These are phyloP conservation scores for Rhincodon typus DNA, from an alignment of 2,797 vertebrate genomes.

Conservation along the genomic window DNA sequence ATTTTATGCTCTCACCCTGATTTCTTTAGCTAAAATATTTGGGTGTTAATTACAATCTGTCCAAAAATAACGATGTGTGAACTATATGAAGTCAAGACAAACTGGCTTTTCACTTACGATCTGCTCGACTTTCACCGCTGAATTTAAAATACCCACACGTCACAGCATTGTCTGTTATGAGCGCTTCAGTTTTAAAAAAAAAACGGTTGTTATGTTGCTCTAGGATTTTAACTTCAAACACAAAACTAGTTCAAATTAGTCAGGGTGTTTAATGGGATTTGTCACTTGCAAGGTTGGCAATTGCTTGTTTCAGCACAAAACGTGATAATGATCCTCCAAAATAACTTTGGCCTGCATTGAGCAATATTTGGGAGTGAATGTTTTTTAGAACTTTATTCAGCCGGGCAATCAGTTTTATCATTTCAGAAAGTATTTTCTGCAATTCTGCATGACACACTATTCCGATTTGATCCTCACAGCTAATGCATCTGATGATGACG, in stretches of 20 bases:
- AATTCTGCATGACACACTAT: neutral
- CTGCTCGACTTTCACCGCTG: neutral
- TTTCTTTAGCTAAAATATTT: neutral
- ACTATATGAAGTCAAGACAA: conserved; percentile 9
- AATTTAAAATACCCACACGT: neutral
- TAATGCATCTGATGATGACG: conserved; percentile 35
- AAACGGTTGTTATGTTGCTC: neutral
- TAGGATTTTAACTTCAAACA: neutral
- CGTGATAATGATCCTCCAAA: neutral
- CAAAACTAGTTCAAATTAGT: neutral
- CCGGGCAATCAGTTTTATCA: conserved; percentile 19
- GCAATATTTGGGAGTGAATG: neutral
- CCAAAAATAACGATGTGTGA: conserved; percentile 12
- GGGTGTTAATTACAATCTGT: neutral
- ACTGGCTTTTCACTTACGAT: neutral
- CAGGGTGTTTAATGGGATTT: neutral
- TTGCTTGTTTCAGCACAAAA: conserved; percentile 5
- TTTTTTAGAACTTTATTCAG: conserved; percentile 19
- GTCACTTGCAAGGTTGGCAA: neutral
- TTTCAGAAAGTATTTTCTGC: conserved; percentile 34
- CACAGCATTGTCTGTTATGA: neutral
- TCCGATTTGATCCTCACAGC: conserved; percentile 35
- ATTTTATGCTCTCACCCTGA: neutral
- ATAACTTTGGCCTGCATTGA: neutral
- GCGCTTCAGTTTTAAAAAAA: neutral